phyloP scores from a whole-genome alignment of 2,113 vertebrate genomes.

The Acanthisitta chloris region DNA sequence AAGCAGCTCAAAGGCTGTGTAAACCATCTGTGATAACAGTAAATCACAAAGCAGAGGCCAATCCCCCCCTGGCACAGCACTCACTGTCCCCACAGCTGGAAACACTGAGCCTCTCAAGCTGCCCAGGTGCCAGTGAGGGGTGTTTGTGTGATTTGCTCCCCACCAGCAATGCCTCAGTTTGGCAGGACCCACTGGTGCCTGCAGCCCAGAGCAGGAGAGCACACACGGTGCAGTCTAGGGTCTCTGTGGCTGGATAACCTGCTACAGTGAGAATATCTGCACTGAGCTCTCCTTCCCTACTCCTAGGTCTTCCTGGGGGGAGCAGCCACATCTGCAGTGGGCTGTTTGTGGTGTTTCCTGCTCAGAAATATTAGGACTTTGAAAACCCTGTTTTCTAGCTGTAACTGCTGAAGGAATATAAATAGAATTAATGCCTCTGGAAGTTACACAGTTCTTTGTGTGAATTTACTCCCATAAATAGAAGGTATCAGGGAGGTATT shows the following conservation, averaged over 20 bases:
- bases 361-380: background rate
- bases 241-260: background rate
- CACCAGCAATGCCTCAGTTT: background rate
- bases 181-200: background rate
- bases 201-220: background rate
- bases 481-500: background rate
- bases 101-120: background rate
- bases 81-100: background rate
- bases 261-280: background rate
- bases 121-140: background rate
- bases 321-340: background rate
- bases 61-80: background rate
- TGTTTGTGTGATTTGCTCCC: background rate
- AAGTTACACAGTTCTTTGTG: background rate
- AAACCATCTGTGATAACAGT: background rate
- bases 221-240: rapidly evolving
- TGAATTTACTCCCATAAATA: background rate
- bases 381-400: background rate
- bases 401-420: background rate
- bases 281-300: background rate
- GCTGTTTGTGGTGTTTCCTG: background rate
- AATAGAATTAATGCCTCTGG: background rate
- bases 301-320: background rate
- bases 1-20: background rate
- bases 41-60: background rate